These are phyloP conservation scores for Dermolepida albohirtum DNA, from an alignment of 2,888 invertebrate species.

Conservation along the genomic window DNA sequence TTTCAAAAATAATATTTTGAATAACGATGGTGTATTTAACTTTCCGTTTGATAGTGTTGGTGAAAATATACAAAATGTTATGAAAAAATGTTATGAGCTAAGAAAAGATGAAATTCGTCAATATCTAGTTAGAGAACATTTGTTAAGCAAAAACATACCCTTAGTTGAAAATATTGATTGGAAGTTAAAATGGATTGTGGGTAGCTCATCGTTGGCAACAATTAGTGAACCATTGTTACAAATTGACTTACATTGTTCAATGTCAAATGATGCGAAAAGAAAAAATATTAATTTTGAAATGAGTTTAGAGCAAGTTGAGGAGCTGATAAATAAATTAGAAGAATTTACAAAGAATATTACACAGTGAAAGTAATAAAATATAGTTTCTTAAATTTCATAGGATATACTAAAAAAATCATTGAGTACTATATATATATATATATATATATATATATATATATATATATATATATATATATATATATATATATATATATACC, in stretches of 20 bases:
- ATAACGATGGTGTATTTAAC: slow-evolving; percentile 49
- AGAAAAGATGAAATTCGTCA: slow-evolving; percentile 59
- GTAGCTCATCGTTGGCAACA: slow-evolving; percentile 66
- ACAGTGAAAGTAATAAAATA: too few relatives aligned
- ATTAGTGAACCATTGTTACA: slow-evolving; percentile 66
- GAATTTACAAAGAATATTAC: slow-evolving; percentile 50
- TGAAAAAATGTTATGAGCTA: slow-evolving; percentile 58
- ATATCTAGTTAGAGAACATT: slow-evolving; percentile 53
- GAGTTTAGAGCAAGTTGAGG: slow-evolving; percentile 58
- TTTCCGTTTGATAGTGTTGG: slow-evolving; percentile 50
- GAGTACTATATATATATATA: too few relatives aligned
- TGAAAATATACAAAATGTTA: slow-evolving; percentile 47
- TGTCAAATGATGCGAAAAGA: slow-evolving; percentile 40
- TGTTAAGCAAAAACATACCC: slow-evolving; percentile 59
- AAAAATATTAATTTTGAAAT: slow-evolving; percentile 60
- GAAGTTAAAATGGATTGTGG: slow-evolving; percentile 69
- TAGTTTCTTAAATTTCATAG: too few relatives aligned
- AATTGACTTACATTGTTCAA: slow-evolving; percentile 62
- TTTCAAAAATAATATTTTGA: slow-evolving; percentile 54
- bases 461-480: too few relatives aligned
- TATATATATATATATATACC: too few relatives aligned
- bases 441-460: too few relatives aligned
- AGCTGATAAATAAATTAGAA: slow-evolving; percentile 55
- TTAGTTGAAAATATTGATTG: slow-evolving; percentile 67
- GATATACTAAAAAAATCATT: too few relatives aligned